These are phyloP conservation scores for Callinectes sapidus DNA, from an alignment of 2,888 invertebrate species.

Conservation along the genomic window DNA sequence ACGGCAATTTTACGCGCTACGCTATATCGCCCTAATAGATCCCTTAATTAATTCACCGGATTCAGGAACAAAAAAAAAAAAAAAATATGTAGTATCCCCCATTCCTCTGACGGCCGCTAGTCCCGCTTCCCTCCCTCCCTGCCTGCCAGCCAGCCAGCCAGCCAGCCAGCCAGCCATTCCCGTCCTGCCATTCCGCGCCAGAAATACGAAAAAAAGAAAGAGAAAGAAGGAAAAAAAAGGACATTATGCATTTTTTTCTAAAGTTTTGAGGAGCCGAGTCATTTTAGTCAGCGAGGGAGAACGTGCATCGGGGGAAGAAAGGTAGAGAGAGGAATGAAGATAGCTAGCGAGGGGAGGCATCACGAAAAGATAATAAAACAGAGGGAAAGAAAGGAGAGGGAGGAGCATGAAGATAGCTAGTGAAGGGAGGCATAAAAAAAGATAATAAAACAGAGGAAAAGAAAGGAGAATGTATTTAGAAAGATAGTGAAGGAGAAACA, in stretches of 20 bases:
- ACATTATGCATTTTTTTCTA: not conserved
- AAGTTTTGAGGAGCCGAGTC: not conserved
- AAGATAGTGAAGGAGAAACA: too few relatives aligned
- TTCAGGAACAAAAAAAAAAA: not conserved
- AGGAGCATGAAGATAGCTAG: too few relatives aligned
- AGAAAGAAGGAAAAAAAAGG: too few relatives aligned
- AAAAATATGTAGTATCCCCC: not conserved
- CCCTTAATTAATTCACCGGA: constrained; percentile 19
- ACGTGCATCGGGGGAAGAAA: not conserved
- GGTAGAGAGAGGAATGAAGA: not conserved
- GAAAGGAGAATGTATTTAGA: too few relatives aligned
- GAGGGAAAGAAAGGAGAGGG: too few relatives aligned
- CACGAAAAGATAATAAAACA: not conserved
- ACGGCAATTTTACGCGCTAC: not conserved
- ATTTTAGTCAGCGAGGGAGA: not conserved
- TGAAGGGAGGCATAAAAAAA: too few relatives aligned
- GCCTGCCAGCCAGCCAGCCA: not conserved
- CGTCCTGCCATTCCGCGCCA: not conserved
- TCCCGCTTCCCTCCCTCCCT: not conserved
- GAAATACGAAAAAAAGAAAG: not conserved
- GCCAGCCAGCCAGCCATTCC: not conserved
- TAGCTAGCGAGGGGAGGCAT: not conserved
- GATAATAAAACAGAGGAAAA: too few relatives aligned
- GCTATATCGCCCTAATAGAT: constrained; percentile 9
- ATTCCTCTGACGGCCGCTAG: not conserved